Evolutionary conservation across 2,888 invertebrate species (phyloP).

Genomic region (Oxycera nigricornis): DNA sequence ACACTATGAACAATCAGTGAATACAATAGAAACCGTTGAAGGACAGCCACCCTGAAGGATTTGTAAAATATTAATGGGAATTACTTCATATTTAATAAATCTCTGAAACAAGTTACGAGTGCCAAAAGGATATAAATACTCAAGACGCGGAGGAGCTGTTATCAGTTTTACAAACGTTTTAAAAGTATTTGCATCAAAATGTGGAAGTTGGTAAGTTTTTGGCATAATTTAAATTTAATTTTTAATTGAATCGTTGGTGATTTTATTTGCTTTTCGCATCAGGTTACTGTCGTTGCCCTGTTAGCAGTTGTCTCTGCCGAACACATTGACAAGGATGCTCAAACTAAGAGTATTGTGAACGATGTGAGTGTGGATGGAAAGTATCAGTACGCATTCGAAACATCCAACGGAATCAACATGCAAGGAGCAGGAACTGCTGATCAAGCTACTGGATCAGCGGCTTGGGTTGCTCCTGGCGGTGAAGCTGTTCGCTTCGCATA

Average conservation of each 20-base stretch:
- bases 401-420: constrained; percentile 68
- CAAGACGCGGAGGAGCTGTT: too few species aligned
- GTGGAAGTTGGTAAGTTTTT: constrained; percentile 4
- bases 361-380: constrained; percentile 60
- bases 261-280: background rate
- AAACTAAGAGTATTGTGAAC: constrained; percentile 61
- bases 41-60: too few species aligned
- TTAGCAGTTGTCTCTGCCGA: constrained; percentile 55
- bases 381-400: constrained; percentile 64
- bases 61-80: too few species aligned
- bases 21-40: too few species aligned
- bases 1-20: too few species aligned
- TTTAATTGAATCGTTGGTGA: background rate
- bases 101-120: too few species aligned
- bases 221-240: background rate
- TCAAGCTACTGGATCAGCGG: constrained; percentile 63
- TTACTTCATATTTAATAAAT: too few species aligned
- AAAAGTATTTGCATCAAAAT: too few species aligned
- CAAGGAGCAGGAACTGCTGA: constrained; percentile 66
- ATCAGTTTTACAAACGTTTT: too few species aligned
- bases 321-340: constrained; percentile 58
- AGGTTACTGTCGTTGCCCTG: constrained; percentile 45
- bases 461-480: constrained; percentile 67
- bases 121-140: too few species aligned
- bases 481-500: constrained; percentile 61